A percentile compares a stretch with the other conserved stretches of the same genome.
Evolutionary conservation across 2,888 invertebrate genomes (phyloP).

Genomic region (Ischnus inquisitorius): DNA sequence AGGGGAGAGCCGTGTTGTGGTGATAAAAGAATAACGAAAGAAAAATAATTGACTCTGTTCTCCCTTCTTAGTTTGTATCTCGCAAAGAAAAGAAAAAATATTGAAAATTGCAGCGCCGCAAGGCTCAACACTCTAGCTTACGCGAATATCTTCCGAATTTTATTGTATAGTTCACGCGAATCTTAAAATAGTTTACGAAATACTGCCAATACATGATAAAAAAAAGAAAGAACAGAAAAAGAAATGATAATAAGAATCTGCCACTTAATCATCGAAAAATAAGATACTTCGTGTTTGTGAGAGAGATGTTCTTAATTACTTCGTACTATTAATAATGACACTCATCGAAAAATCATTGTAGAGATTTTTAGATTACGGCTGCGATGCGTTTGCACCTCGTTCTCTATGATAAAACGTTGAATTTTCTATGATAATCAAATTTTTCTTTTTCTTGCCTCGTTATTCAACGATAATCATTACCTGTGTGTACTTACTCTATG

Average conservation of each 20-base stretch:
- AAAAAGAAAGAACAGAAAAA: slow-evolving; percentile 16
- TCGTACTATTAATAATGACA: slow-evolving; percentile 51
- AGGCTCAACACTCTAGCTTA: slow-evolving; percentile 58
- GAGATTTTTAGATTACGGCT: slow-evolving; percentile 53
- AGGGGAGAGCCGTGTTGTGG: slow-evolving; percentile 21
- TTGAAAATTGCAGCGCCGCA: slow-evolving; percentile 18
- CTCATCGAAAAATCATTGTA: slow-evolving; percentile 60
- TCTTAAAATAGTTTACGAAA: slow-evolving; percentile 62
- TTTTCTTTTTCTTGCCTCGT: slow-evolving; percentile 17
- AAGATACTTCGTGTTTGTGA: slow-evolving; percentile 57
- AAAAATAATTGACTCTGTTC: slow-evolving; percentile 27
- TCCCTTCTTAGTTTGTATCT: slow-evolving; percentile 36
- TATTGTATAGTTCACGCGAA: slow-evolving; percentile 62
- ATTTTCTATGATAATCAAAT: slow-evolving; percentile 55
- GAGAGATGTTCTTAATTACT: slow-evolving; percentile 48
- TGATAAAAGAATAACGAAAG: slow-evolving; percentile 8
- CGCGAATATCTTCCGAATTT: slow-evolving; percentile 63
- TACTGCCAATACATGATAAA: slow-evolving; percentile 66
- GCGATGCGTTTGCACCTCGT: slow-evolving; percentile 42
- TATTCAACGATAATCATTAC: neutral
- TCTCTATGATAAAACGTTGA: slow-evolving; percentile 64
- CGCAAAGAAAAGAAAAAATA: slow-evolving; percentile 11
- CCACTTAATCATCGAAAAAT: slow-evolving; percentile 70
- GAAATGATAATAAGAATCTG: slow-evolving; percentile 62
- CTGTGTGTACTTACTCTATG: slow-evolving; percentile 16